Evolutionary conservation across 2,797 vertebrate species (phyloP), one percentile per base, ranked within the genome.

Genomic region (Diplodus puntazzo): DNA sequence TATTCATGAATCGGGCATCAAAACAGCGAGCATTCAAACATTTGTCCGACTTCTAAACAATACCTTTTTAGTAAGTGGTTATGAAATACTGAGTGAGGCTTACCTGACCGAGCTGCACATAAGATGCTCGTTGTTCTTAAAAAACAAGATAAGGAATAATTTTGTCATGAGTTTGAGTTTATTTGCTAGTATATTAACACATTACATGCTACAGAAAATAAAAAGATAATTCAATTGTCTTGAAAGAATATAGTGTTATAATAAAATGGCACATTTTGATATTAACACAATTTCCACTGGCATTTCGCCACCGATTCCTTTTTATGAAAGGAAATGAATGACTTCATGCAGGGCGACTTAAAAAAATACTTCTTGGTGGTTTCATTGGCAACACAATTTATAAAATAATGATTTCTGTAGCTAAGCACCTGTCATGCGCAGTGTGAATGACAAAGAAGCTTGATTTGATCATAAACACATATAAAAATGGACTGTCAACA

Each of bases 211-310:
- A 98, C 96, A 94, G 96, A 97, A 96, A 95, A 95, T 96, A 95
- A 96, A 96, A 95, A 93, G 83, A 91, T 90, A 82, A 88, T 94
- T 96, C 94, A 96, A 95, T 96, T 94, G 96, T 96, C 95, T 96
- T 96, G 94, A 97, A 98, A 97, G 95, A 95, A 95, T 97, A 97
- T 98, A 98, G 97, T 97, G 97, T 98, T 98, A 97, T 97, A 96
- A 96, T 97, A 98, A 97, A 97, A 97, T 97, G 96, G 96, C 95
- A 97, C 95, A 96, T 96, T 95, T 96, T 95, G 92, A 91, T 96
- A 90, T 93, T 93, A 94, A 93, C 88, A 94, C 86, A 85, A 90
- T 90, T 88, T 88, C 85, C 89, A 90, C 95, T 95, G 95, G 92
- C 92, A 95, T 79, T 88, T 78, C 63, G 79, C 85, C 89, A 94